Conservation (phyloP, 2,888 invertebrate genomes). For the Linnaemya tessellans region DNA sequence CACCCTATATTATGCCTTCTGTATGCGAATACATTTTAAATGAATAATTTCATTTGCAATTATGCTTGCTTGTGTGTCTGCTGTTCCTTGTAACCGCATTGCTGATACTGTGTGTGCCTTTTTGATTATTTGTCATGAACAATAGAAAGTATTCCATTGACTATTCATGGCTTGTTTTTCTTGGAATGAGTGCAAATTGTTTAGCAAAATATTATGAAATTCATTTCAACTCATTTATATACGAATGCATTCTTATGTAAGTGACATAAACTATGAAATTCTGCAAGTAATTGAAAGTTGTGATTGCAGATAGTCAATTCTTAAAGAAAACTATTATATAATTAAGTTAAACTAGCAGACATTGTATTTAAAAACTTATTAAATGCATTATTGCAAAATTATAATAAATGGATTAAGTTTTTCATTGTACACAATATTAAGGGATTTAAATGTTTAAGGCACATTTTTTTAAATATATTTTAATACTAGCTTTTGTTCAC, state of each 20-base stretch:
- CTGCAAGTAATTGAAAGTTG: constrained; percentile 11
- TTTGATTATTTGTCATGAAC: constrained; percentile 19
- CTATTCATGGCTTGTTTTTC: background rate
- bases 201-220: constrained; percentile 20
- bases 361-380: too few relatives aligned
- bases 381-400: too few relatives aligned
- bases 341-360: too few relatives aligned
- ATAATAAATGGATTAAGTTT: too few relatives aligned
- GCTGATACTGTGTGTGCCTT: constrained; percentile 6
- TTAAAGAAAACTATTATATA: too few relatives aligned
- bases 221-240: background rate
- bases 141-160: constrained; percentile 47
- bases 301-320: background rate
- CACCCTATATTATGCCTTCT: too few relatives aligned
- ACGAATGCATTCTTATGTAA: background rate
- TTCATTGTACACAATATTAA: too few relatives aligned
- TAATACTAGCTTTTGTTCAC: too few relatives aligned
- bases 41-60: constrained; percentile 29
- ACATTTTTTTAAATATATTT: too few relatives aligned
- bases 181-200: constrained; percentile 26
- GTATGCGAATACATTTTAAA: background rate
- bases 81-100: background rate
- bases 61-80: background rate
- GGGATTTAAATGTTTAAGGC: too few relatives aligned
- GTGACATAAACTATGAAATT: background rate